Conservation (phyloP, 2,797 vertebrate genomes). For the Craterocephalus amniculus region DNA sequence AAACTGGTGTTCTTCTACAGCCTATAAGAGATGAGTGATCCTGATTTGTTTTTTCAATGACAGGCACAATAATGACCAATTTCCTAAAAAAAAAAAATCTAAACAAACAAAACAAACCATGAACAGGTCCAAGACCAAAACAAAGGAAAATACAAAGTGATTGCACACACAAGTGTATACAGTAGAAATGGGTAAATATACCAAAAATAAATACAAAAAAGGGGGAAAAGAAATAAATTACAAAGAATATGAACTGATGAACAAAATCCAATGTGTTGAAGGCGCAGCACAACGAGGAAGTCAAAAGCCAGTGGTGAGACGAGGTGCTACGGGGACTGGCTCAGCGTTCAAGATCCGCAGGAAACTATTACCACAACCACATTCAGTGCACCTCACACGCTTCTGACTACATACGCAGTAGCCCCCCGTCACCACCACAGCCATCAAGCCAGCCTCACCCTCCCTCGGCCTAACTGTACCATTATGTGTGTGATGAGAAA, state of each 20-base stretch:
- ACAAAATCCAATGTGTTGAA: slow-evolving; percentile 59
- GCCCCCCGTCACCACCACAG: slow-evolving; percentile 65
- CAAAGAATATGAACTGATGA: slow-evolving; percentile 64
- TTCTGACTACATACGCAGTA: slow-evolving; percentile 71
- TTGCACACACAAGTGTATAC: slow-evolving; percentile 84
- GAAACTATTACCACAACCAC: slow-evolving; percentile 81
- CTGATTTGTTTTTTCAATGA: slow-evolving; percentile 7
- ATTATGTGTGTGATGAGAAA: slow-evolving; percentile 42
- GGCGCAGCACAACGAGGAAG: slow-evolving; percentile 72
- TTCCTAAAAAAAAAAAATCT: slow-evolving; percentile 45
- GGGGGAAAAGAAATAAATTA: slow-evolving; percentile 77
- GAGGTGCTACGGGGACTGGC: slow-evolving; percentile 79
- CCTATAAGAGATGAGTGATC: slow-evolving; percentile 20
- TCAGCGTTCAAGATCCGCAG: slow-evolving; percentile 88
- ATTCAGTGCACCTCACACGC: slow-evolving; percentile 77
- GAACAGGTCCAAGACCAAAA: slow-evolving; percentile 54
- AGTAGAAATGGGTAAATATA: slow-evolving; percentile 83
- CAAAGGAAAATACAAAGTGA: slow-evolving; percentile 61
- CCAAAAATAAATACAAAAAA: slow-evolving; percentile 74
- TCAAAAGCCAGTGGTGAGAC: slow-evolving; percentile 61
- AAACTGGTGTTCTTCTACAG: slow-evolving; percentile 14
- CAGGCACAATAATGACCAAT: slow-evolving; percentile 38
- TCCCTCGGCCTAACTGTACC: slow-evolving; percentile 66
- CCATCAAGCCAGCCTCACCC: slow-evolving; percentile 56
- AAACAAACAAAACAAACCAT: slow-evolving; percentile 42